Base-by-base conservation (phyloP, 2,888 invertebrate species). In the Catocala sponsa region DNA sequence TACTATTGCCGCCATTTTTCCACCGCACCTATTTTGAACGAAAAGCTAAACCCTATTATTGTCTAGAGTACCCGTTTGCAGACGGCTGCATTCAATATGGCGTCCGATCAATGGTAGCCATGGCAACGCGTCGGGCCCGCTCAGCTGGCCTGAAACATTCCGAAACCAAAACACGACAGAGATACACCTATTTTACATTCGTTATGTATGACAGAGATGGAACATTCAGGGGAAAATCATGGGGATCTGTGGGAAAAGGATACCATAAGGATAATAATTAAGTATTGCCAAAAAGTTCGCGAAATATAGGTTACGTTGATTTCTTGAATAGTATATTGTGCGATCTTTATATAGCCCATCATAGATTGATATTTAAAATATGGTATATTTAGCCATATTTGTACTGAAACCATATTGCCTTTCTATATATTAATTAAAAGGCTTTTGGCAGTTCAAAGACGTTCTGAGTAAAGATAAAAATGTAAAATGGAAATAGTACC, bases 81-180 rank as follows among this genome's bases (percentile, higher is more conserved):
- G 92, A 91, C 91, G 89, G 80, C 86, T 92, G 92, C 91, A 91
- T 87, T 79, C 88, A 93, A 92, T 78, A 92, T 92, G 92, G 90
- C 90, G 85, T 74, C 66, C 91, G 92, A 93, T 93, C 93, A 93
- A 93, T 93, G 91, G 92, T 91, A 73, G 72, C 89, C 89, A 91
- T 91, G 85, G 82, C 76, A 88, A 92, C 91, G 93, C 92, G 92
- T 92, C 88, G 80, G 73, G 76, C 61, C 74, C 81, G 79, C 86
- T 87, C 89, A 90, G 90, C 89, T 89, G 89, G 76, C 81, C 83
- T 87, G 85, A 84, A 88, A 85, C 70, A 74, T 67, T 78, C 87
- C 85, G 88, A 86, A 86, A 88, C 78, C 84, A 85, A 85, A 87
- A 86, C 82, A 82, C 66, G 80, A 78, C 60, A 74, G 79, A 79